These are phyloP conservation scores for Catamblyrhynchus diadema DNA, from an alignment of 2,797 vertebrate genomes.

Conservation along the genomic window DNA sequence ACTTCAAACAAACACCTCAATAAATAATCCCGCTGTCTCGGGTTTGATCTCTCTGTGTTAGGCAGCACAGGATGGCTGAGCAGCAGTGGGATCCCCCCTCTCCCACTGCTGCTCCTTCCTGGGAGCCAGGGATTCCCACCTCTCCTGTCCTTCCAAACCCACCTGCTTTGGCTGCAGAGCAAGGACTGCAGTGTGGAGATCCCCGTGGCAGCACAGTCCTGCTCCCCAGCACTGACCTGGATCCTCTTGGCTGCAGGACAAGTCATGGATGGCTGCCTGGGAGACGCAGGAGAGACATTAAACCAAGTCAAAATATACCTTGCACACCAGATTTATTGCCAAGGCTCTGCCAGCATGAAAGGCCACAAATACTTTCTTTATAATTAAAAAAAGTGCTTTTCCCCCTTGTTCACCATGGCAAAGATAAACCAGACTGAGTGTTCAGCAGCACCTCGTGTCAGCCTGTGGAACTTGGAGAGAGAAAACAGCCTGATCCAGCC, in stretches of 20 bases:
- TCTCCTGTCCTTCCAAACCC: neutral
- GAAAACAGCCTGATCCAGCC: neutral
- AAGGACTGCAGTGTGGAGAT: neutral
- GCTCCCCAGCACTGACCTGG: neutral
- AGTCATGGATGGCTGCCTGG: too few relatives aligned
- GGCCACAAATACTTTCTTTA: neutral
- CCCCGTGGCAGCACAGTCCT: neutral
- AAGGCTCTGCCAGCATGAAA: neutral
- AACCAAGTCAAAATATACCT: neutral
- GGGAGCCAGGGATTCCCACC: neutral
- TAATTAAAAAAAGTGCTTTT: neutral
- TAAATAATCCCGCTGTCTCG: neutral
- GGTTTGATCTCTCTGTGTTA: neutral
- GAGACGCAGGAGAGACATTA: neutral
- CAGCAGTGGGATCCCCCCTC: accelerated
- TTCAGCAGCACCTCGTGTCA: neutral
- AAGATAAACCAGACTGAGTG: neutral
- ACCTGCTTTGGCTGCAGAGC: neutral
- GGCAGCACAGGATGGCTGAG: neutral
- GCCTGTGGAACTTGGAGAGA: neutral
- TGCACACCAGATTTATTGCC: neutral
- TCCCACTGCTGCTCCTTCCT: neutral
- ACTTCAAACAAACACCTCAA: slow-evolving; percentile 40
- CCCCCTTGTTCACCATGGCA: neutral
- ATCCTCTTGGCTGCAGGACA: neutral